Base-by-base conservation (phyloP, 30 jellyfish, hydroid and myxozoan species). In the Hydra vulgaris region DNA sequence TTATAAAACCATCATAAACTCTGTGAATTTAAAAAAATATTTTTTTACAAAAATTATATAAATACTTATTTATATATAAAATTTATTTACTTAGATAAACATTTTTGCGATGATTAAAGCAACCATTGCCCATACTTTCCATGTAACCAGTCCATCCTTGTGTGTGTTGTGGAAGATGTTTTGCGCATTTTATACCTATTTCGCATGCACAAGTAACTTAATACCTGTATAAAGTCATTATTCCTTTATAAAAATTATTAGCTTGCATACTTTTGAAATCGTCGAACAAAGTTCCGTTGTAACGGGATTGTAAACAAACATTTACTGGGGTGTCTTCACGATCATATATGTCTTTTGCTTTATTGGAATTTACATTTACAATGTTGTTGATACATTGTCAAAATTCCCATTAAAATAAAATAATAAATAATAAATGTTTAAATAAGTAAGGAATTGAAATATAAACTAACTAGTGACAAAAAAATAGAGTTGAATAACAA, bases 141-240 rank as follows among this genome's bases (percentile, higher is more conserved):
- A 94, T 94, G 54, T 94, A 94, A 15, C 96, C 99, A 26, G 88
- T 85, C 99, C 99, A 94, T 23, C 96, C 99, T 76, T 94, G 99
- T 25, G 78, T 86, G 0, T 78, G 40, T 82, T 88, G 83, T 0
- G 99, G 99, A 76, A 94, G 79, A 77, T 87, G 85, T 70, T 77
- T 81, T 8, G 95, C 94, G 74, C 99, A 94, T 55, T 70, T 85
- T 56, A 53, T 55, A 3, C 83, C 80, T 18, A 82, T 80, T n/a
- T 81, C 78, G 84, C 99, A 94, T 55, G 78, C 73, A 72, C 99
- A 87, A 40, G 85, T 79, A 18, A 94, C 88, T 74, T 82, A 71
- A 86, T 40, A 94, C 12, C 99, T 92, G 26, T 94, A 85, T 0
- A 94, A 90, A 17, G 90, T 82, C 87, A 94, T 69, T 70, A 80